Base-by-base conservation (phyloP, 2,797 vertebrate genomes). In the Alosa sapidissima region DNA sequence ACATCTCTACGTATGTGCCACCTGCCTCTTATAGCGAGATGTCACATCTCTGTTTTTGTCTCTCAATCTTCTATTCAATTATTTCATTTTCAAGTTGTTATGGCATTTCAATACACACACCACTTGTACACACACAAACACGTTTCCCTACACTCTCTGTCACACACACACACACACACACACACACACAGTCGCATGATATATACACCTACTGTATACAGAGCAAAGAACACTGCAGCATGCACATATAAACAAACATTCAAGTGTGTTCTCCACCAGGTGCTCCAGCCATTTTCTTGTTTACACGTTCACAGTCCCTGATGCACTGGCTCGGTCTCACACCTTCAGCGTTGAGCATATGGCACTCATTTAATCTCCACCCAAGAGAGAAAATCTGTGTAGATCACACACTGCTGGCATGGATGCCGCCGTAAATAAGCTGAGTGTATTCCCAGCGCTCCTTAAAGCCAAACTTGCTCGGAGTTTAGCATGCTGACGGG, bases 51-150 rank as follows among this genome's bases (percentile, higher is more conserved):
- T 72, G 65, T 36, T 33, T 72, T 4, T 14, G 33, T 41, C 28
- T 36, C 28, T 78, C 36, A 2, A 14, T 19, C 14, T 75, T 78
- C 7, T 78, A 86, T 81, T 87, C 83, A 21, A 21, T 87, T 28
- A 84, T 72, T 82, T 68, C 5, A 41, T 78, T 16, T 16, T 14
- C 0, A 45, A 54, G 81, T 89, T 86, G 78, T 87, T 41, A 84
- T 62, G 49, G 47, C 87, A 83, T 19, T 9, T 84, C 51, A 81
- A 87, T 49, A 88, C 51, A 88, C 62, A 49, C 8, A 8, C 33
- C 68, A 75, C 68, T 16, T 75, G 1, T 75, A 36, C 7, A 68
- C 52, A 75, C 52, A 45, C 41, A 8, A 41, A 28, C 16, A 21
- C 48, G 16, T 21, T 7, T 13, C 28, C 13, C 11, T 9, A 16